A percentile compares a stretch with the other conserved stretches of the same genome.
Conservation (phyloP, 2,113 vertebrate genomes). For the Perca fluviatilis region DNA sequence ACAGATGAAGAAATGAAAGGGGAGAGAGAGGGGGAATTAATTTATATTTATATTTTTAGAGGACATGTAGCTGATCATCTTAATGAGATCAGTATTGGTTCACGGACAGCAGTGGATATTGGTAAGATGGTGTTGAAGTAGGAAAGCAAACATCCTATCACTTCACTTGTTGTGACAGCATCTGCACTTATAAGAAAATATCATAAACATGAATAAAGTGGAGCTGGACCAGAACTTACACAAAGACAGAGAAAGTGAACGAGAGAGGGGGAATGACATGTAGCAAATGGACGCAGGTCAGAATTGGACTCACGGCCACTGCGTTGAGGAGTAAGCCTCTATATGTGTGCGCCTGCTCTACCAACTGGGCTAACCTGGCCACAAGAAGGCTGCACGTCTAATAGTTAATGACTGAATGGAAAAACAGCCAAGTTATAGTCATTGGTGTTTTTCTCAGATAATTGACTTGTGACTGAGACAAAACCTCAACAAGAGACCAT, state of each 20-base stretch:
- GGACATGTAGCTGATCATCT: constrained; percentile 45
- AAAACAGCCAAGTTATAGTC: neutral
- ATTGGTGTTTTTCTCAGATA: neutral
- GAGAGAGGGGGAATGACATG: too few species aligned
- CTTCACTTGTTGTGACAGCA: constrained; percentile 45
- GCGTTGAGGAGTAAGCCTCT: too few species aligned
- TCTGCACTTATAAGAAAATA: constrained; percentile 67
- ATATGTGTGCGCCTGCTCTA: too few species aligned
- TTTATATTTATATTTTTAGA: constrained; percentile 77
- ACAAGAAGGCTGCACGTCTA: neutral
- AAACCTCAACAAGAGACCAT: neutral
- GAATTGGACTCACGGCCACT: too few species aligned
- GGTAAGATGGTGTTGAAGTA: constrained; percentile 7
- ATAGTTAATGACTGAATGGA: neutral
- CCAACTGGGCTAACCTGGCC: too few species aligned
- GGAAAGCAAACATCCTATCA: constrained; percentile 46
- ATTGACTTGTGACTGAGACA: neutral
- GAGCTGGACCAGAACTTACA: constrained; percentile 33
- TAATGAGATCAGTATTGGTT: constrained; percentile 34
- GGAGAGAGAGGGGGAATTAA: constrained; percentile 1
- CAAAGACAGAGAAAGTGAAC: constrained; percentile 38
- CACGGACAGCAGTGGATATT: constrained; percentile 37
- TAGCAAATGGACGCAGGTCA: too few species aligned
- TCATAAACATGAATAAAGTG: constrained; percentile 29
- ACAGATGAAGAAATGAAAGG: too few species aligned